phyloP scores from a whole-genome alignment of 2,888 invertebrate genomes.

The Craniophora ligustri region DNA sequence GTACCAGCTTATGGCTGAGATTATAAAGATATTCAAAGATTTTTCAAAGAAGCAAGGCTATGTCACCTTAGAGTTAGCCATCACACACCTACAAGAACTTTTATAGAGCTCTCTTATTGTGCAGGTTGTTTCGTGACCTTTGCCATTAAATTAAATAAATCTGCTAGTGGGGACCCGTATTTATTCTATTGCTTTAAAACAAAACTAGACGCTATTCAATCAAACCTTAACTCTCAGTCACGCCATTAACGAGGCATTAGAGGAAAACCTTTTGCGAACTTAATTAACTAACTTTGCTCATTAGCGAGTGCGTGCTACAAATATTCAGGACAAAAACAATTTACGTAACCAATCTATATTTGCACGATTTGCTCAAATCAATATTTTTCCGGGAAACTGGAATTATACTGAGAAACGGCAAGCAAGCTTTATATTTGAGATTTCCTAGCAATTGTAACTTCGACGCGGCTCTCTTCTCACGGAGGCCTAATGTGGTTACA shows the following conservation, averaged over 20 bases:
- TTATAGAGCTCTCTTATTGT: too few relatives aligned
- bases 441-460: constrained; percentile 15
- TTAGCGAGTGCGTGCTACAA: constrained; percentile 4
- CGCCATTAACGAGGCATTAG: not conserved
- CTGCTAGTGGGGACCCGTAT: too few relatives aligned
- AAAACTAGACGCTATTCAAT: too few relatives aligned
- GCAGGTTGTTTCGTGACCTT: too few relatives aligned
- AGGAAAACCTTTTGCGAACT: constrained; percentile 3
- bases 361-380: constrained; percentile 13
- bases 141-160: too few relatives aligned
- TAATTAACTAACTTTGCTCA: constrained; percentile 15
- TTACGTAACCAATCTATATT: constrained; percentile 1
- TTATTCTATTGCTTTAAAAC: too few relatives aligned
- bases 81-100: too few relatives aligned
- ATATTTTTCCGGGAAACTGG: constrained; percentile 21
- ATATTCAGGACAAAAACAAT: constrained; percentile 1
- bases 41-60: too few relatives aligned
- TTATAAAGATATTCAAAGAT: too few relatives aligned
- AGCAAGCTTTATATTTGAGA: constrained; percentile 1
- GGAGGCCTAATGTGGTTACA: constrained; percentile 19
- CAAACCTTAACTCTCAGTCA: not conserved
- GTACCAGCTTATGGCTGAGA: too few relatives aligned
- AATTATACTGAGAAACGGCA: constrained; percentile 3
- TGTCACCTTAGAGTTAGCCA: too few relatives aligned
- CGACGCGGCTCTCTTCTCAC: constrained; percentile 25